Percentiles rank a stretch among this genome's conserved stretches.
phyloP scores from a whole-genome alignment of 2,888 invertebrate species.

The Gymnocheta viridis region DNA sequence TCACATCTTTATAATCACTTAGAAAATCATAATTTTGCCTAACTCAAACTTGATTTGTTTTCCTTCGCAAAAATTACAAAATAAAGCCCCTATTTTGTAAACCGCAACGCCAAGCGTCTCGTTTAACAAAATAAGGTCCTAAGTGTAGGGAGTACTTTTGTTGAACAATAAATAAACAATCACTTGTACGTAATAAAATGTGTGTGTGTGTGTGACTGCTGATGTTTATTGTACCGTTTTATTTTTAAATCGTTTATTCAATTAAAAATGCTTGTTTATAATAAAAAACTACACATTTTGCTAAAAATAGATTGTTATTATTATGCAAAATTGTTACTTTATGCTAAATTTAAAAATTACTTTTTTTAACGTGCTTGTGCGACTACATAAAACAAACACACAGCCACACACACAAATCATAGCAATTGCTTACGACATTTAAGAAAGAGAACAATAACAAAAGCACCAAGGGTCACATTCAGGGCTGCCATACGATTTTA shows the following conservation, averaged over 20 bases:
- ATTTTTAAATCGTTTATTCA: conserved; percentile 64
- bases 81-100: too few species aligned
- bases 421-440: conserved; percentile 18
- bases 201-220: not conserved
- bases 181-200: conserved; percentile 8
- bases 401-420: not conserved
- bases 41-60: too few species aligned
- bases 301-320: conserved; percentile 60
- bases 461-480: conserved; percentile 10
- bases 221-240: conserved; percentile 31
- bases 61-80: too few species aligned
- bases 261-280: conserved; percentile 42
- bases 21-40: too few species aligned
- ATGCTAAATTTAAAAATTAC: conserved; percentile 56
- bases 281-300: conserved; percentile 24
- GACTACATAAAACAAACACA: conserved; percentile 10
- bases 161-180: conserved; percentile 21
- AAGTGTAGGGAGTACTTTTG: conserved; percentile 9
- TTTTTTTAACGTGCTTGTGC: conserved; percentile 35
- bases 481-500: conserved; percentile 17
- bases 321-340: conserved; percentile 56
- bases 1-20: too few species aligned
- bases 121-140: too few species aligned
- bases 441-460: not conserved
- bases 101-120: too few species aligned